Base-by-base conservation (phyloP, 2,797 vertebrate species). In the Xenops minutus region DNA sequence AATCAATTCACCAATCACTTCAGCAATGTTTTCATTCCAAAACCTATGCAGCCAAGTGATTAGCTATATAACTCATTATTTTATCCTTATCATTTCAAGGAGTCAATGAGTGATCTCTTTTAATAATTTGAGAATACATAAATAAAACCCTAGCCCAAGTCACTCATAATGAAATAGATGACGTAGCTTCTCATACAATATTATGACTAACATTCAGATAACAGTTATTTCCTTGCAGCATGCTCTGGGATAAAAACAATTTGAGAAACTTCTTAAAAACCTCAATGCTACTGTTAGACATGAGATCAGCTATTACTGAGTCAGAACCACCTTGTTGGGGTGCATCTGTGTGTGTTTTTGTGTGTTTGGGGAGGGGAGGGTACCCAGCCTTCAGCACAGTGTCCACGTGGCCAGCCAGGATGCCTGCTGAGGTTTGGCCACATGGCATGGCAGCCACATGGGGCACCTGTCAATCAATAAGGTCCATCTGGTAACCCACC, bases 1-100 rank as follows among this genome's bases (percentile, higher is more conserved):
- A 98, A 98, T 97, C 97, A 97, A 98, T 98, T 97, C 89, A 95
- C 94, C 92, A 92, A 96, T 97, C 96, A 94, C 89, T 88, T 97
- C 96, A 96, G 91, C 79, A 90, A 67, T 83, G 66, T 94, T 97
- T 98, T 97, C 91, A 77, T 97, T 96, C 86, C 91, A 92, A 96
- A 96, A 94, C 63, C n/a, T 92, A 92, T 95, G 81, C 86, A 97
- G 68, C 77, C 93, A 94, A 81, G 72, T 92, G 92, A 96, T 98
- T 97, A 97, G 79, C 46, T 91, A 92, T 56, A 95, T 96, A 87
- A 88, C 56, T 95, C 27, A 14, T 72, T 93, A 86, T 95, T 97
- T 97, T 97, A 96, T 95, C 91, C 67, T 85, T 96, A 87, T 97
- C 88, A 96, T 97, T 97, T 97, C 94, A 92, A 92, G 10, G 24